Evolutionary conservation across 2,113 vertebrate species (phyloP).

Genomic region (Dolichotis patagonum): DNA sequence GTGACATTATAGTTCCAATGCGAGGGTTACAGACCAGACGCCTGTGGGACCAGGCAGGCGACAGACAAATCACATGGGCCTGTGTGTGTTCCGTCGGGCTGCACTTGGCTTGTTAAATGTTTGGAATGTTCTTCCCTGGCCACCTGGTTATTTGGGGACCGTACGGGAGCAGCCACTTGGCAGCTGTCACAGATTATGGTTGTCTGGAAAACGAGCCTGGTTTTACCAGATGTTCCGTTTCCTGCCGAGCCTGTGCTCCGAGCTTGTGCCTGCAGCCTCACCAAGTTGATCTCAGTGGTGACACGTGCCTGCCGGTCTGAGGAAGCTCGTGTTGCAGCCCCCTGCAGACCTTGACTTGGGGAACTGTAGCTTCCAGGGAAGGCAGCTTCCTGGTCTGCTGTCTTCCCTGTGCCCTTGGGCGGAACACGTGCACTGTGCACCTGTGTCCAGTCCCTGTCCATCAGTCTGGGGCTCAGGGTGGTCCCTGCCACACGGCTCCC

Average conservation of each 20-base stretch:
- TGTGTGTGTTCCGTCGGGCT: neutral
- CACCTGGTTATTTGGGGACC: neutral
- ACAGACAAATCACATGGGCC: fast-evolving
- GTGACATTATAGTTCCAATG: fast-evolving
- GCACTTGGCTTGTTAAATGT: fast-evolving
- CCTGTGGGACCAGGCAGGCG: neutral
- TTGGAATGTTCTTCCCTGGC: neutral
- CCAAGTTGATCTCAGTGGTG: fast-evolving
- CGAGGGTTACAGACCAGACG: no score
- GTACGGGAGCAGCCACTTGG: fast-evolving
- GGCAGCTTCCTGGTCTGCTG: fast-evolving
- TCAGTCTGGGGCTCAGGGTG: fast-evolving
- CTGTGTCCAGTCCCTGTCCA: fast-evolving
- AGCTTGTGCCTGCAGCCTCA: neutral
- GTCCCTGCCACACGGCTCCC: fast-evolving
- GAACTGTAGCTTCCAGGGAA: neutral
- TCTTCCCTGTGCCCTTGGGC: neutral
- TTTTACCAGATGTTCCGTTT: neutral
- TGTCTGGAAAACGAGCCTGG: fast-evolving
- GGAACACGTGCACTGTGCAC: no score
- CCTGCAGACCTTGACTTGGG: neutral
- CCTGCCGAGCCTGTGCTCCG: neutral
- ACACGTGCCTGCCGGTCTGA: fast-evolving
- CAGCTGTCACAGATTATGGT: fast-evolving
- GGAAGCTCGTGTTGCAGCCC: fast-evolving